A percentile compares a stretch with the other conserved stretches of the same genome.
These are phyloP conservation scores for Probaryconus sp. DNA, from an alignment of 1,140 invertebrate genomes.

Conservation along the genomic window DNA sequence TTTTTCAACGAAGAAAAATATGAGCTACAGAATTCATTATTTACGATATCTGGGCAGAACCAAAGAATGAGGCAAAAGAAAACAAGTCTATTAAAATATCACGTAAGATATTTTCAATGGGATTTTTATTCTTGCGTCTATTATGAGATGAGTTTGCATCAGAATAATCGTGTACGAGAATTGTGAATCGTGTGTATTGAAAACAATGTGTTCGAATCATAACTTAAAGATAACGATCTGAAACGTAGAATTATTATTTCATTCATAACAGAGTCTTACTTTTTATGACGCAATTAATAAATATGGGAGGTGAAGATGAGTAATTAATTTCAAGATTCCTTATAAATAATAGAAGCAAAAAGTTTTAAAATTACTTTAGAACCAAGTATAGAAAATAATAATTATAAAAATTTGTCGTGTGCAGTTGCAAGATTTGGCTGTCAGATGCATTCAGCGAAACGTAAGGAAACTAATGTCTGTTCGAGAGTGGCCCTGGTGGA, in stretches of 20 bases:
- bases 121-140: slow-evolving; percentile 23
- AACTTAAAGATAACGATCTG: too few species aligned
- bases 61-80: slow-evolving; percentile 12
- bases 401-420: slow-evolving; percentile 45
- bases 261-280: too few species aligned
- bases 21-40: slow-evolving; percentile 15
- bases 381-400: too few species aligned
- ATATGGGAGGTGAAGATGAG: too few species aligned
- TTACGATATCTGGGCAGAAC: slow-evolving; percentile 7
- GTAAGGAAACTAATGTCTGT: slow-evolving; percentile 93
- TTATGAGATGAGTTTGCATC: slow-evolving; percentile 37
- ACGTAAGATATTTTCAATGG: slow-evolving; percentile 44
- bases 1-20: slow-evolving; percentile 28
- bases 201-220: slow-evolving; percentile 35
- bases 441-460: slow-evolving; percentile 95
- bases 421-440: slow-evolving; percentile 90
- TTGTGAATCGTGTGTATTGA: slow-evolving; percentile 5
- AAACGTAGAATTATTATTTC: too few species aligned
- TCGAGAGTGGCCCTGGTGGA: slow-evolving; percentile 97
- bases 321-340: too few species aligned
- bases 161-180: slow-evolving; percentile 24
- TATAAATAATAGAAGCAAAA: too few species aligned
- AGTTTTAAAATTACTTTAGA: too few species aligned
- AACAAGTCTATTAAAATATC: slow-evolving; percentile 40
- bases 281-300: too few species aligned